These are phyloP conservation scores for Urocynchramus pylzowi DNA, from an alignment of 2,113 vertebrate species.

Conservation along the genomic window DNA sequence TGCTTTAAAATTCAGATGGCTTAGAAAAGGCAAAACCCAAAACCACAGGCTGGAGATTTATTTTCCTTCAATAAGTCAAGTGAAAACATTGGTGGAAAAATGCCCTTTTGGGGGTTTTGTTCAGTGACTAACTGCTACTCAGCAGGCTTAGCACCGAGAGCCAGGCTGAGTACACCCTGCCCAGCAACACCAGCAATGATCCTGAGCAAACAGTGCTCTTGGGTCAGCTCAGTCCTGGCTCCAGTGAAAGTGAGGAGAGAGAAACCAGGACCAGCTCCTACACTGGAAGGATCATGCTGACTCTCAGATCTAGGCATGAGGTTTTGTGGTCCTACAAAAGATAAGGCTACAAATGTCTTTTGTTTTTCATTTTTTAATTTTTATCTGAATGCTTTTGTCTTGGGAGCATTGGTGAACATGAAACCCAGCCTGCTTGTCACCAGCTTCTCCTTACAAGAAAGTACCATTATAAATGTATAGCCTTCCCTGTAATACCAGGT, in stretches of 20 bases:
- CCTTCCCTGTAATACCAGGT: neutral
- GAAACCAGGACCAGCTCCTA: neutral
- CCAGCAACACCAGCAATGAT: neutral
- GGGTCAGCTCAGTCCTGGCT: neutral
- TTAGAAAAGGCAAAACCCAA: neutral
- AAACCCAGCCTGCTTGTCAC: neutral
- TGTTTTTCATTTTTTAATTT: neutral
- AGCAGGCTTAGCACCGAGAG: neutral
- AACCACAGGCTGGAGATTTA: neutral
- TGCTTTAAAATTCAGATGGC: constrained; percentile 16
- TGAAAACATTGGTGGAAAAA: neutral
- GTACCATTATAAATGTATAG: neutral
- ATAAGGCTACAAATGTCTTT: neutral
- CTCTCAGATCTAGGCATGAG: neutral
- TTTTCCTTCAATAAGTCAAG: constrained; percentile 11
- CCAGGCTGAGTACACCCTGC: neutral
- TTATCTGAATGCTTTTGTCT: neutral
- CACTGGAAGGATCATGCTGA: neutral
- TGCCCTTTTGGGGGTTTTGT: constrained; percentile 7
- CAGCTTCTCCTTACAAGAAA: neutral
- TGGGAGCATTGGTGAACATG: neutral
- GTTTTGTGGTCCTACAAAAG: neutral
- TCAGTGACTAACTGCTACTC: neutral
- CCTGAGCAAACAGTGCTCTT: neutral
- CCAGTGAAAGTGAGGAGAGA: neutral